phyloP scores from a whole-genome alignment of 2,113 vertebrate species.

The Channa argus region DNA sequence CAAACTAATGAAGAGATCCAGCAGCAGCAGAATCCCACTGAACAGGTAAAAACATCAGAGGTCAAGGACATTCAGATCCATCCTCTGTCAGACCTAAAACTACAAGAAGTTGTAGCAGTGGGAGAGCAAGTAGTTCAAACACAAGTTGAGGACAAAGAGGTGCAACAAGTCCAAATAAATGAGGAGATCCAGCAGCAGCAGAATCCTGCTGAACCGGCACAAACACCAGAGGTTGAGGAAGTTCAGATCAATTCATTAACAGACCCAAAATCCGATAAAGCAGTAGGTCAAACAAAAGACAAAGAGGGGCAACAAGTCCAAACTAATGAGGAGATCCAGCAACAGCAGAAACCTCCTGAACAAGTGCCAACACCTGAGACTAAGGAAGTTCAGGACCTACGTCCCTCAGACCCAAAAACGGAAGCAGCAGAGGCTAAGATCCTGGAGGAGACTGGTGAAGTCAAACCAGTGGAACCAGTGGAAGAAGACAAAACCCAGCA shows the following conservation, averaged over 20 bases:
- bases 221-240: too few species aligned
- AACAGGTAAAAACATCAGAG: neutral
- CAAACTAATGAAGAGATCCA: neutral
- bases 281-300: neutral
- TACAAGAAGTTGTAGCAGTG: slow-evolving; percentile 11
- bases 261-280: neutral
- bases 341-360: neutral
- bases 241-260: neutral
- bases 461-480: slow-evolving; percentile 3
- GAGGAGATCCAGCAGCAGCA: slow-evolving; percentile 3
- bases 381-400: too few species aligned
- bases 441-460: neutral
- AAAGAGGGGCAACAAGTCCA: slow-evolving; percentile 13
- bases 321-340: neutral
- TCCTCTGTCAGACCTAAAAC: slow-evolving; percentile 13
- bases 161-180: neutral
- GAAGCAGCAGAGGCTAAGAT: neutral
- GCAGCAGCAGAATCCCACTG: neutral
- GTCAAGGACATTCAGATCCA: neutral
- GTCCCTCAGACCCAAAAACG: neutral
- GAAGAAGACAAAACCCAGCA: neutral
- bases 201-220: too few species aligned
- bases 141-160: slow-evolving; percentile 10
- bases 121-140: neutral
- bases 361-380: too few species aligned